Evolutionary conservation across 2,888 invertebrate species (phyloP), one percentile per base, ranked within the genome.

Genomic region (Nephrotoma appendiculata): DNA sequence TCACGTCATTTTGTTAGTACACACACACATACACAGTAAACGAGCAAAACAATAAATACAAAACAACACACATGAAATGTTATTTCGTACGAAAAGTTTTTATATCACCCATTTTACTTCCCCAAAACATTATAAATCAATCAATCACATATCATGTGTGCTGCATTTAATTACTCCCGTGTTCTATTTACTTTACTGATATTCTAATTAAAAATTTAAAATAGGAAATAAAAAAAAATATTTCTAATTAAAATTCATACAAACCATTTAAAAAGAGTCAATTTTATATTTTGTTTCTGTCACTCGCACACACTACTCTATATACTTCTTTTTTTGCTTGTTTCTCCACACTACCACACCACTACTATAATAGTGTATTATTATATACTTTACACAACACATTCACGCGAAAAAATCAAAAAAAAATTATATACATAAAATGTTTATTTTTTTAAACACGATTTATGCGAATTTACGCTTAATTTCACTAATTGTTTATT

Each of bases 231-330:
- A 31, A 71, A 71, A 52, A 52, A 6, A 52, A 52, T 44, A 31
- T 31, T 31, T 44, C 11, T 19, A 71, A 71, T 71, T 71, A 71
- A 71, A 71, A 31, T 71, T 71, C 71, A 31, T 31, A 71, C 84
- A 84, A 84, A 84, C 84, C 84, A 84, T 84, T 84, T 84, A 84
- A 57, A 57, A 57, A 84, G 84, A 84, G 84, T 84, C 84, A 84
- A 84, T 84, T 84, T 84, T 84, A 71, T 42, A 84, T 84, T 84
- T 84, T 43, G 41, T 84, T 84, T 84, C 84, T 84, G 84, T 84
- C 84, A 84, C 84, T 84, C 84, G 71, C 71, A 71, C 71, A 31
- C 71, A 71, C 71, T 71, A 71, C 71, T 71, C 71, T 71, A 71
- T 71, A 71, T 71, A 71, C 71, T 71, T 31, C 71, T 31, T 31